Base-by-base conservation (phyloP, 2,888 invertebrate genomes). In the Cephalotes varians region DNA sequence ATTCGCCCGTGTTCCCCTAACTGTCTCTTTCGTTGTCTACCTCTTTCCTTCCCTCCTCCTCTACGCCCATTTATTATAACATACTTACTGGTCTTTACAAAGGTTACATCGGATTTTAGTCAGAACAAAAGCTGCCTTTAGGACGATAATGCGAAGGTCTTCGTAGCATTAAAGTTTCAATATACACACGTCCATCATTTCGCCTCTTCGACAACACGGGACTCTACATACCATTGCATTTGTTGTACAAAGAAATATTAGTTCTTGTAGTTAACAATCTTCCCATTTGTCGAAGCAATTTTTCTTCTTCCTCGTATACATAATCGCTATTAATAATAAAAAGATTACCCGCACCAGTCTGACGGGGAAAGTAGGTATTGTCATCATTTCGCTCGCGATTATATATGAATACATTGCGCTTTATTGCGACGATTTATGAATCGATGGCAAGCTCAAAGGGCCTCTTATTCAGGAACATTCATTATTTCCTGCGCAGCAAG, bases 1-100 rank as follows among this genome's bases (percentile, higher is more conserved):
- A 93, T 93, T 93, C 92, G 86, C 87, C 81, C 74, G 86, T 88
- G 84, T 86, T 82, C 21, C 72, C 60, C 85, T 34, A 71, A 64
- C 82, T 73, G 79, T 77, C 54, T 56, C 21, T 65, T 64, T 76
- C 44, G 40, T 62, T 74, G 71, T 82, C 81, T 71, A 54, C 62
- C 82, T 82, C 82, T 12, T 28, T 65, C 34, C 67, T 72, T 82
- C 81, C 69, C 31, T 21, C 21, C 31, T 25, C 44, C 21, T 54
- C 5, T 4, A 5, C 31, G 44, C 31, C 56, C 37, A 15, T 77
- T 54, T 18, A 44, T 31, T 56, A 69, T 40, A 58, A 69, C 47
- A 34, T 34, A 69, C 18, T 77, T 69, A 67, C 31, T 44, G 54
- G 25, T 71, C 71, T 69, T 79, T 56, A 58, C 40, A 34, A 62